Evolutionary conservation across 2,888 invertebrate genomes (phyloP).

Genomic region (Dryobota labecula): DNA sequence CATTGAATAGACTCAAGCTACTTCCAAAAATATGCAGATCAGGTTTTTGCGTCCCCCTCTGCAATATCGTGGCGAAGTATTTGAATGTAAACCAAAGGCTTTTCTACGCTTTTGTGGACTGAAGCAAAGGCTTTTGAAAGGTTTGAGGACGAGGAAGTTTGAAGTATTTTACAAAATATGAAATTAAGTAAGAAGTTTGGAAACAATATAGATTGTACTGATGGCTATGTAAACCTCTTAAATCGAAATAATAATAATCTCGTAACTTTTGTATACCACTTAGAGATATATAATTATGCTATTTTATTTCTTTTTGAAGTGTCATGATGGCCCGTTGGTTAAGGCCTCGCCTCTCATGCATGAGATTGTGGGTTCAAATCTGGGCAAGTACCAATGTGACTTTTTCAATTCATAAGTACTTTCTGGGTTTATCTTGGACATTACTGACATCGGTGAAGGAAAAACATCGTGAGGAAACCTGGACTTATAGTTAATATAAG

Average conservation of each 20-base stretch:
- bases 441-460: too few relatives aligned
- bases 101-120: slow-evolving; percentile 44
- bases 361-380: too few relatives aligned
- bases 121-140: slow-evolving; percentile 47
- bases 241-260: slow-evolving; percentile 16
- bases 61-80: slow-evolving; percentile 41
- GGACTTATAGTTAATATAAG: too few relatives aligned
- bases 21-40: slow-evolving; percentile 42
- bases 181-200: slow-evolving; percentile 37
- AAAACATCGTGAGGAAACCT: too few relatives aligned
- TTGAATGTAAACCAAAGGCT: slow-evolving; percentile 56
- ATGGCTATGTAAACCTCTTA: slow-evolving; percentile 21
- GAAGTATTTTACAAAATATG: slow-evolving; percentile 39
- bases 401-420: too few relatives aligned
- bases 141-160: slow-evolving; percentile 38
- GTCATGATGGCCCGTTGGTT: too few relatives aligned
- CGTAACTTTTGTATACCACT: background rate
- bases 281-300: background rate
- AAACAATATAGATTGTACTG: slow-evolving; percentile 38
- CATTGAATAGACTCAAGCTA: background rate
- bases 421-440: too few relatives aligned
- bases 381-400: too few relatives aligned
- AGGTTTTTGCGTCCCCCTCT: slow-evolving; percentile 7
- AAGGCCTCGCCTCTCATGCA: too few relatives aligned
- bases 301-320: too few relatives aligned